Conservation (phyloP, 2,113 vertebrate species). For the Antigone vipio region DNA sequence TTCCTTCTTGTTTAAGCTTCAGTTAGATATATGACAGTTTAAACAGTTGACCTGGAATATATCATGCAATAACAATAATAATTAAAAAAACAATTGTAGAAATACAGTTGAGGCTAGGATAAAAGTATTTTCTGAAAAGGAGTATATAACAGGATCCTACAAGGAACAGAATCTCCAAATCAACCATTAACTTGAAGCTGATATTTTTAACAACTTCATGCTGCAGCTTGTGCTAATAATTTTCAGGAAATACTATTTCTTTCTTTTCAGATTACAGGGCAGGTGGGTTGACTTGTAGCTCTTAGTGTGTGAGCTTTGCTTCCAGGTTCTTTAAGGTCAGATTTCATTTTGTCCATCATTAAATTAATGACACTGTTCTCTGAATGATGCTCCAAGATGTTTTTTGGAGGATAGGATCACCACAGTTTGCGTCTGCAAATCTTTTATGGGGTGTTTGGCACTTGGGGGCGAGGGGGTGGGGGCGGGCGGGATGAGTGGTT, state of each 20-base stretch:
- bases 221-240: not conserved
- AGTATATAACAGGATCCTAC: not conserved
- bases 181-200: not conserved
- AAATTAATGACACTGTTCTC: not conserved
- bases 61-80: not conserved
- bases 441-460: not conserved
- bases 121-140: not conserved
- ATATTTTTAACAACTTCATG: not conserved
- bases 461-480: rapidly evolving
- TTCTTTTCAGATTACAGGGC: not conserved
- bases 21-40: constrained; percentile 51
- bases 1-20: constrained; percentile 63
- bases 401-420: not conserved
- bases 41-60: constrained; percentile 51
- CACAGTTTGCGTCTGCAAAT: not conserved
- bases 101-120: not conserved
- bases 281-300: not conserved
- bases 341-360: not conserved
- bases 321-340: not conserved
- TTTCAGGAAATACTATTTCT: not conserved
- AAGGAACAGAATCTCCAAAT: not conserved
- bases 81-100: not conserved
- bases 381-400: not conserved
- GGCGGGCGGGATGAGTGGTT: not conserved
- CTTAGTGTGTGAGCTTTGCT: not conserved